Evolutionary conservation across 2,113 vertebrate species (phyloP).

Genomic region (Sinosuthora webbiana): DNA sequence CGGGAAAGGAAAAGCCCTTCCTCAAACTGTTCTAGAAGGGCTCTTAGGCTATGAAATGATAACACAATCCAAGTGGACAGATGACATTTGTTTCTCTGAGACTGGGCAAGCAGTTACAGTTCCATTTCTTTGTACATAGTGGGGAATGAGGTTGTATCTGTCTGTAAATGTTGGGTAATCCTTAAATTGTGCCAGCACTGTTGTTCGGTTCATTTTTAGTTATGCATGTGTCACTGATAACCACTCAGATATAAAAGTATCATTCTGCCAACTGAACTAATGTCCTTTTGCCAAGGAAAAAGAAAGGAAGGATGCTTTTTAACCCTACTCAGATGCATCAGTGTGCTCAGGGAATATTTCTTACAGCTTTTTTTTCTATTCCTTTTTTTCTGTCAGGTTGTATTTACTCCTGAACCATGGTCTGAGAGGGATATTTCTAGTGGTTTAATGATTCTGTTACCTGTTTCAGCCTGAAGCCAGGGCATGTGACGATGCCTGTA

Average conservation of each 20-base stretch:
- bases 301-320: conserved; percentile 1
- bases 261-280: neutral
- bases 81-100: neutral
- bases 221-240: neutral
- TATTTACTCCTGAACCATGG: neutral
- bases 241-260: neutral
- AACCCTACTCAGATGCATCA: neutral
- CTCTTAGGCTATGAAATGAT: neutral
- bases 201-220: neutral
- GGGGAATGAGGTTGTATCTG: neutral
- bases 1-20: neutral
- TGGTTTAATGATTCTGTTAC: neutral
- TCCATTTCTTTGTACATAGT: neutral
- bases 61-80: neutral
- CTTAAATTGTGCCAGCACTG: neutral
- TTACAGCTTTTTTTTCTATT: neutral
- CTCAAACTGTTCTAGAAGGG: neutral
- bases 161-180: neutral
- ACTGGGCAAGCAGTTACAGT: neutral
- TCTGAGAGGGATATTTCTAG: neutral
- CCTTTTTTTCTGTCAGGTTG: neutral
- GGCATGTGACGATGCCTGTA: neutral
- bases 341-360: neutral
- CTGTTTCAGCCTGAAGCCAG: neutral
- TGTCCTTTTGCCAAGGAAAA: neutral